A percentile compares a stretch with the other conserved stretches of the same genome.
These are phyloP conservation scores for Luehdorfia chinensis DNA, from an alignment of 1,140 invertebrate genomes.

Conservation along the genomic window DNA sequence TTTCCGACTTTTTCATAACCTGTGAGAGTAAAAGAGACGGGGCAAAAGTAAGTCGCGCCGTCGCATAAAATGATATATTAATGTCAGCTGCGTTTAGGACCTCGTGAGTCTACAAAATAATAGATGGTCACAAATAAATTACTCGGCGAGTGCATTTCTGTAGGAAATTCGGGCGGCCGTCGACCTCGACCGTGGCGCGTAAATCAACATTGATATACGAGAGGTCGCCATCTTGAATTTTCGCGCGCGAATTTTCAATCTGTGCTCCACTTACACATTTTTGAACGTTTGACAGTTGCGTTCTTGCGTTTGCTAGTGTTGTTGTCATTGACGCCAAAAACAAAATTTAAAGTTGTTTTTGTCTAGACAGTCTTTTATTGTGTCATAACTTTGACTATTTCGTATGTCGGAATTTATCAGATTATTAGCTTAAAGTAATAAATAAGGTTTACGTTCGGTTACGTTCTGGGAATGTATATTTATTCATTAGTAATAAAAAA, in stretches of 20 bases:
- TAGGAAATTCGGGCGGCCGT: slow-evolving; percentile 73
- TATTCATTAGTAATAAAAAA: too few species aligned
- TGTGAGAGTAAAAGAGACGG: slow-evolving; percentile 39
- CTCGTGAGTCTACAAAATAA: slow-evolving; percentile 76
- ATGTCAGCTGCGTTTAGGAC: slow-evolving; percentile 76
- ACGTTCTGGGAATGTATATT: too few species aligned
- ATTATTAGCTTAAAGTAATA: too few species aligned
- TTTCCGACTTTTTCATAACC: slow-evolving; percentile 23
- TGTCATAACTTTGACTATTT: too few species aligned
- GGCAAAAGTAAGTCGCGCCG: slow-evolving; percentile 40
- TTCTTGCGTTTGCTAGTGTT: slow-evolving; percentile 43
- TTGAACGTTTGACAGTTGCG: slow-evolving; percentile 45
- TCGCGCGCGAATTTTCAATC: slow-evolving; percentile 71
- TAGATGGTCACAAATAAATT: slow-evolving; percentile 77
- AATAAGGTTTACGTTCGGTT: too few species aligned
- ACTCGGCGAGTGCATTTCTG: slow-evolving; percentile 71
- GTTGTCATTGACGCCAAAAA: slow-evolving; percentile 7
- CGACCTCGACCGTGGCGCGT: slow-evolving; percentile 72
- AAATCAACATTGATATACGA: slow-evolving; percentile 71
- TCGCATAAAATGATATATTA: slow-evolving; percentile 76
- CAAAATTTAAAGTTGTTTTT: neutral
- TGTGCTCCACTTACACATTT: slow-evolving; percentile 50
- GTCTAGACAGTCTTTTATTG: neutral
- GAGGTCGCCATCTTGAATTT: slow-evolving; percentile 70
- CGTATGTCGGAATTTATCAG: too few species aligned